Percentiles rank a stretch among this genome's conserved stretches.
phyloP scores from a whole-genome alignment of 2,113 vertebrate genomes.

The Halichoerus grypus region DNA sequence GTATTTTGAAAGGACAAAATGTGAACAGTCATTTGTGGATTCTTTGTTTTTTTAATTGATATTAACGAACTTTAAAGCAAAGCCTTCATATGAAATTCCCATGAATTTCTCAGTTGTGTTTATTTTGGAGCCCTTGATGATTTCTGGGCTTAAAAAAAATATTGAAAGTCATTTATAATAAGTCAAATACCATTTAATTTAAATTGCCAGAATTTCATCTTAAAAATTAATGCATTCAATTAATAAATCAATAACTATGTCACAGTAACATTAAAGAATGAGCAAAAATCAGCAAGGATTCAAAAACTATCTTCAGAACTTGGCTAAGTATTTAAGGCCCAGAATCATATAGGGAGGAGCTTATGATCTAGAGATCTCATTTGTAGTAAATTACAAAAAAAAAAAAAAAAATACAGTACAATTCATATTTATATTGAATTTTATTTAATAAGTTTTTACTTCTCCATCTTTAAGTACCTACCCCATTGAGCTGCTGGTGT shows the following conservation, averaged over 20 bases:
- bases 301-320: constrained; percentile 40
- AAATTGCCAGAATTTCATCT: constrained; percentile 49
- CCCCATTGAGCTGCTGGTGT: neutral
- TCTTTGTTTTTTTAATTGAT: constrained; percentile 28
- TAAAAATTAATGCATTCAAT: constrained; percentile 44
- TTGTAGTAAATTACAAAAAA: constrained; percentile 49
- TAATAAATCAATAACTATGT: constrained; percentile 49
- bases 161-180: constrained; percentile 34
- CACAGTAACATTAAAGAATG: constrained; percentile 33
- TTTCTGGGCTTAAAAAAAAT: constrained; percentile 56
- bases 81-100: constrained; percentile 54
- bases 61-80: constrained; percentile 61
- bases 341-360: constrained; percentile 20
- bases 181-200: constrained; percentile 15
- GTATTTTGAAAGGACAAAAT: neutral
- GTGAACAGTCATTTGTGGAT: constrained; percentile 48
- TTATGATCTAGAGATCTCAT: constrained; percentile 41
- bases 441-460: constrained; percentile 43
- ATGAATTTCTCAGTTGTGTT: constrained; percentile 14
- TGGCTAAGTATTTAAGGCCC: constrained; percentile 38
- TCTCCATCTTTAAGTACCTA: neutral
- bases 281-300: constrained; percentile 5
- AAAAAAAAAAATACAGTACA: neutral
- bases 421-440: constrained; percentile 28
- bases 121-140: constrained; percentile 25